Percentiles rank a stretch among this genome's conserved stretches.
Evolutionary conservation across 2,113 vertebrate species (phyloP).

Genomic region (Ivindomyrus marchei): DNA sequence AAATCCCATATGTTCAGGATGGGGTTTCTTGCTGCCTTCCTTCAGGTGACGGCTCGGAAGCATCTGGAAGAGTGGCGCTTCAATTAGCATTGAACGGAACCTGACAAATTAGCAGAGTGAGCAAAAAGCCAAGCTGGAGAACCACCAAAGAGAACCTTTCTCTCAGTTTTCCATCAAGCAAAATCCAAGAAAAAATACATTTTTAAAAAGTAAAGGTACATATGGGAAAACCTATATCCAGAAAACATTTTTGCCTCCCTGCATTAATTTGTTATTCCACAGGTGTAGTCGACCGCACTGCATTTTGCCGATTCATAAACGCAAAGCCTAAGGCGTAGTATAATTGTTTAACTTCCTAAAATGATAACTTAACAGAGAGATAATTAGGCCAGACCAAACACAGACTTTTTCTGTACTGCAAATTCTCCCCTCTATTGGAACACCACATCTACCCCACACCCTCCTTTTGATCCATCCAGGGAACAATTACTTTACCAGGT

Average conservation of each 20-base stretch:
- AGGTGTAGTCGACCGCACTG: slow-evolving; percentile 42
- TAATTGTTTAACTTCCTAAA: slow-evolving; percentile 51
- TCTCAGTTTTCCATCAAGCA: slow-evolving; percentile 26
- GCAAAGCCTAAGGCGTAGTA: slow-evolving; percentile 54
- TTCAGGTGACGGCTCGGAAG: slow-evolving; percentile 27
- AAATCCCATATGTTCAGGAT: slow-evolving; percentile 27
- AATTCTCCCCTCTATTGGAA: slow-evolving; percentile 22
- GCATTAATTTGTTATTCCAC: slow-evolving; percentile 49
- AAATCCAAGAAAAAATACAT: slow-evolving; percentile 14
- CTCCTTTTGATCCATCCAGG: slow-evolving; percentile 46
- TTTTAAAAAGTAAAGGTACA: slow-evolving; percentile 27
- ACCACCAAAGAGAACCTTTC: neutral
- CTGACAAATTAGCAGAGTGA: slow-evolving; percentile 18
- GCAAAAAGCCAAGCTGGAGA: neutral
- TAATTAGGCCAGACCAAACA: slow-evolving; percentile 57
- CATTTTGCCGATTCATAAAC: slow-evolving; percentile 53
- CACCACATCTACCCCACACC: slow-evolving; percentile 51
- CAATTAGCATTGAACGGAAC: slow-evolving; percentile 38
- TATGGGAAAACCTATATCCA: slow-evolving; percentile 42
- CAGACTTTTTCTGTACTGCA: slow-evolving; percentile 49
- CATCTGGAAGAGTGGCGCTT: slow-evolving; percentile 40
- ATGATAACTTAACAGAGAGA: slow-evolving; percentile 40
- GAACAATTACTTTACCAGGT: slow-evolving; percentile 38
- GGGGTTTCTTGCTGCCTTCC: slow-evolving; percentile 20
- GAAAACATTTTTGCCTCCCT: slow-evolving; percentile 36